These are phyloP conservation scores for Elysia crispata DNA, from an alignment of 2,888 invertebrate species.

Conservation along the genomic window DNA sequence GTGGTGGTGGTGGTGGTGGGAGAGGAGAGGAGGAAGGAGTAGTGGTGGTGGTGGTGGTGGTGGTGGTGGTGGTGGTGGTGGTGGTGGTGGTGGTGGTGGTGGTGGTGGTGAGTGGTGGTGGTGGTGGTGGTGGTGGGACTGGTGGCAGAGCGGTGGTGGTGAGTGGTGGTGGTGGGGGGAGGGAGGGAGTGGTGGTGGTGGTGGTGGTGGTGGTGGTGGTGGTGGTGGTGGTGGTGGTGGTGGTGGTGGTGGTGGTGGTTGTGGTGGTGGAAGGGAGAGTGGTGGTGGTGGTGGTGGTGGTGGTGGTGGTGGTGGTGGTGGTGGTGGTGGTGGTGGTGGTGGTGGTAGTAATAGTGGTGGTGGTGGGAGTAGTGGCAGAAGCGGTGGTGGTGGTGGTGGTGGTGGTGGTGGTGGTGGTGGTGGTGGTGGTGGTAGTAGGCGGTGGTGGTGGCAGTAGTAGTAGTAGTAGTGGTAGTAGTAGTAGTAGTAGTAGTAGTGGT, in stretches of 20 bases:
- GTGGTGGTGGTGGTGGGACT: background rate
- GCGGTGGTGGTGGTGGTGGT: too few species aligned
- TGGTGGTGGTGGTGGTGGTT: too few species aligned
- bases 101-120: too few species aligned
- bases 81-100: background rate
- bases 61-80: background rate
- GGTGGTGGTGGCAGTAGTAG: background rate
- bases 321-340: background rate
- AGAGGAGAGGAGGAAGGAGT: too few species aligned
- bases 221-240: too few species aligned
- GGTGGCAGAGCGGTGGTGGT: background rate
- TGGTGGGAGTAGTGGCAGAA: too few species aligned
- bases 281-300: background rate
- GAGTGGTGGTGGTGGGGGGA: too few species aligned
- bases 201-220: background rate
- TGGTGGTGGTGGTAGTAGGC: too few species aligned
- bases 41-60: too few species aligned
- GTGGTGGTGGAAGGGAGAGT: background rate
- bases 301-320: background rate
- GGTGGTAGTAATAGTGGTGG: background rate
- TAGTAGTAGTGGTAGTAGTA: too few species aligned
- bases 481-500: too few species aligned
- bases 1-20: background rate
- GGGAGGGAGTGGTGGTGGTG: too few species aligned
- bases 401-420: background rate